These are phyloP conservation scores for Heliocidaris tuberculata DNA, from an alignment of 35 echinoderm and acorn worm genomes.

Conservation along the genomic window DNA sequence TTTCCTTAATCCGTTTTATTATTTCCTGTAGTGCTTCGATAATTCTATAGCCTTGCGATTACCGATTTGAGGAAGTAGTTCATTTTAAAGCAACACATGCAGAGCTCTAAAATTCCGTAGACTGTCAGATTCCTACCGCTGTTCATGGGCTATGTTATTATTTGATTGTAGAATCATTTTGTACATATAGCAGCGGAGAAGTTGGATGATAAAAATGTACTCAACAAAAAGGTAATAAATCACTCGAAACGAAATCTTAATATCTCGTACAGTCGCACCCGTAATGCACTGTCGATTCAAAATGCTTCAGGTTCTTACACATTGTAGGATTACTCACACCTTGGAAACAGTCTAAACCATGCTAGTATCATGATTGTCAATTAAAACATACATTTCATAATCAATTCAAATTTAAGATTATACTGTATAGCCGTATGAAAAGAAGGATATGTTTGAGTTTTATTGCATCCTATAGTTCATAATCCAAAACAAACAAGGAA, in stretches of 20 bases:
- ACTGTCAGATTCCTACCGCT: neutral
- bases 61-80: conserved; percentile 39
- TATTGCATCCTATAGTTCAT: too few species aligned
- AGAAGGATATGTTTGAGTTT: too few species aligned
- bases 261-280: too few species aligned
- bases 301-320: too few species aligned
- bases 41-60: conserved; percentile 34
- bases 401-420: too few species aligned
- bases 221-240: neutral
- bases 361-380: too few species aligned
- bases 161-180: neutral
- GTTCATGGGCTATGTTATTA: neutral
- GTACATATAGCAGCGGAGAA: neutral
- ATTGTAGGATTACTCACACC: too few species aligned
- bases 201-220: neutral
- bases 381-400: too few species aligned
- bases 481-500: neutral
- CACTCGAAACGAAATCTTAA: too few species aligned
- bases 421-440: too few species aligned
- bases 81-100: neutral
- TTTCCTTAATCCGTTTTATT: conserved; percentile 9
- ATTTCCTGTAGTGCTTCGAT: neutral
- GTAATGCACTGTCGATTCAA: too few species aligned
- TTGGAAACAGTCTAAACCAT: too few species aligned
- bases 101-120: neutral